These are phyloP conservation scores for Sesamia inferens DNA, from an alignment of 2,888 invertebrate genomes.

Conservation along the genomic window DNA sequence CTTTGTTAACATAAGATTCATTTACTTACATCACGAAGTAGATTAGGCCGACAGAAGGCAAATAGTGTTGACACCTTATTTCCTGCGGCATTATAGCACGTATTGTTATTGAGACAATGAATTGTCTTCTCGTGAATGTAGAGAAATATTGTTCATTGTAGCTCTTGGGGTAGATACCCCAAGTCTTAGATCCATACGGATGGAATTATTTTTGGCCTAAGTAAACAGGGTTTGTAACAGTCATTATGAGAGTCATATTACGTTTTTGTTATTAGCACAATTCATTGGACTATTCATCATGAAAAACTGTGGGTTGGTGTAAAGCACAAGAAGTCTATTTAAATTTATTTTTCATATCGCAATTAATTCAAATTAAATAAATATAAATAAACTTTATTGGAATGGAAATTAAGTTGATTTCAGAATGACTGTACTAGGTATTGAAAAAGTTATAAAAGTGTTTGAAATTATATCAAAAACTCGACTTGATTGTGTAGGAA, in stretches of 20 bases:
- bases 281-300: too few species aligned
- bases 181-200: neutral
- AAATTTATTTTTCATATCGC: too few species aligned
- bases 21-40: slow-evolving; percentile 77
- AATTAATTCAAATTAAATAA: too few species aligned
- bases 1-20: slow-evolving; percentile 79
- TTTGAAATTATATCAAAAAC: too few species aligned
- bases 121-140: slow-evolving; percentile 7
- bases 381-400: too few species aligned
- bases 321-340: neutral
- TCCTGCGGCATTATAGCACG: slow-evolving; percentile 75
- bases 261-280: neutral
- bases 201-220: neutral
- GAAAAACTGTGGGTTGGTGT: neutral
- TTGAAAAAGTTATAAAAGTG: too few species aligned
- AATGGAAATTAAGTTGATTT: too few species aligned
- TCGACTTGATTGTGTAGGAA: too few species aligned
- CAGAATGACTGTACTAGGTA: too few species aligned
- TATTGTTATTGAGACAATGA: slow-evolving; percentile 51
- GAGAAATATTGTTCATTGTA: neutral
- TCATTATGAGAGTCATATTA: neutral
- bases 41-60: slow-evolving; percentile 82
- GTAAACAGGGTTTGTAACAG: neutral
- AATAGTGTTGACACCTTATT: slow-evolving; percentile 85
- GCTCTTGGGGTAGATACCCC: neutral